Evolutionary conservation across 2,797 vertebrate species (phyloP), one percentile per base, ranked within the genome.

Genomic region (Macropodus opercularis): DNA sequence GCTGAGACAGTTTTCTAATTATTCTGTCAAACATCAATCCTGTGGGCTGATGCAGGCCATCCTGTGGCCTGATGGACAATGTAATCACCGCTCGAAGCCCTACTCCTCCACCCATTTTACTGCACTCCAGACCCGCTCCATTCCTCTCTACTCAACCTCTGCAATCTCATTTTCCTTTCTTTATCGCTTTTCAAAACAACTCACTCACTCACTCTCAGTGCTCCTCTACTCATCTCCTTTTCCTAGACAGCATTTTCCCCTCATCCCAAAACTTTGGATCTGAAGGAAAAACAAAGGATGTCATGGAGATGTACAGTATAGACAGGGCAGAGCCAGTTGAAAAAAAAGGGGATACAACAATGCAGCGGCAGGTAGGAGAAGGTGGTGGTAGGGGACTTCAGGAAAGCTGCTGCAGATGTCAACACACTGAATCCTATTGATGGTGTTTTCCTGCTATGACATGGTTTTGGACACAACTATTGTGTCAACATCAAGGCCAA

Each of bases 11-110:
- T 94, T 98, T 97, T 97, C 94, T 98, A 98, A 98, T 98, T 98
- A 98, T 95, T 96, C 94, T 98, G 97, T 97, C 96, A 98, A 97
- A 94, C 93, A 97, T 98, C 96, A 95, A 95, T 96, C 94, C 91
- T 80, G 71, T 86, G 89, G 90, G 87, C 78, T 93, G 95, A 94
- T 93, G 93, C 91, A 73, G 90, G 90, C 93, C 93, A 72, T 91
- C 92, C 90, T 77, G 86, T 75, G 81, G 84, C 78, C 89, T 95
- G 95, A 98, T 85, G 96, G 96, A 95, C 96, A 96, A 90, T 92
- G 94, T 96, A 98, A 98, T 97, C 96, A 96, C 92, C 35, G 80
- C 85, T 89, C 87, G 89, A 85, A 43, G 17, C 43, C 32, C 27
- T 15, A 44, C 67, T 57, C 63, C 63, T 69, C 63, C 36, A 57